These are phyloP conservation scores for Bagarius yarrelli DNA, from an alignment of 2,113 vertebrate species.

Conservation along the genomic window DNA sequence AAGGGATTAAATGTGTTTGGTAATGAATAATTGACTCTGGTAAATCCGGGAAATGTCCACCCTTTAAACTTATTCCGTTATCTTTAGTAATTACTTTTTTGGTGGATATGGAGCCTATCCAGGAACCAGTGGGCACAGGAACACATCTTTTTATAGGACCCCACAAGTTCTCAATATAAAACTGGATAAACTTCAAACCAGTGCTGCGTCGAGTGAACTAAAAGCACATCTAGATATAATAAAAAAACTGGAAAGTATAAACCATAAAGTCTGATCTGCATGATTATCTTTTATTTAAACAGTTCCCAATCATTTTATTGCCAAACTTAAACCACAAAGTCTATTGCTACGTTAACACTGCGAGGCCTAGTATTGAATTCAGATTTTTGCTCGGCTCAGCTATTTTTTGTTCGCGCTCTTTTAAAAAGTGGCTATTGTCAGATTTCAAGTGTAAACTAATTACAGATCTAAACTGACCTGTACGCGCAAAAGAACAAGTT, in stretches of 20 bases:
- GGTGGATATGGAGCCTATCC: not conserved
- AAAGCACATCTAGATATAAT: not conserved
- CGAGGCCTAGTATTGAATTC: no score
- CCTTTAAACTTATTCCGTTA: not conserved
- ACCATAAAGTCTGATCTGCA: no score
- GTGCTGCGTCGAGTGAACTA: not conserved
- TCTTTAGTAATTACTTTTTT: not conserved
- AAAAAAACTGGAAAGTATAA: not conserved
- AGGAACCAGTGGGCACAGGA: not conserved
- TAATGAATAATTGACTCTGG: not conserved
- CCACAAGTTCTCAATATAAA: not conserved
- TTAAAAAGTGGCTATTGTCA: no score
- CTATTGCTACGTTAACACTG: no score
- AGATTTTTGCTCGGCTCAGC: no score
- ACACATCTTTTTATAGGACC: not conserved
- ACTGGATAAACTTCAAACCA: not conserved
- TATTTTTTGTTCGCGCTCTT: no score
- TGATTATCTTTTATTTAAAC: no score
- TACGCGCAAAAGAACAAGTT: no score
- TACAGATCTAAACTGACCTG: no score
- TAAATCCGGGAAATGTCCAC: not conserved
- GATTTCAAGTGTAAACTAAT: no score
- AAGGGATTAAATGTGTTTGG: not conserved
- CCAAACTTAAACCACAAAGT: no score
- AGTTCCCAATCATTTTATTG: no score